Conservation (phyloP, 2,113 vertebrate genomes). For the Garra rufa region DNA sequence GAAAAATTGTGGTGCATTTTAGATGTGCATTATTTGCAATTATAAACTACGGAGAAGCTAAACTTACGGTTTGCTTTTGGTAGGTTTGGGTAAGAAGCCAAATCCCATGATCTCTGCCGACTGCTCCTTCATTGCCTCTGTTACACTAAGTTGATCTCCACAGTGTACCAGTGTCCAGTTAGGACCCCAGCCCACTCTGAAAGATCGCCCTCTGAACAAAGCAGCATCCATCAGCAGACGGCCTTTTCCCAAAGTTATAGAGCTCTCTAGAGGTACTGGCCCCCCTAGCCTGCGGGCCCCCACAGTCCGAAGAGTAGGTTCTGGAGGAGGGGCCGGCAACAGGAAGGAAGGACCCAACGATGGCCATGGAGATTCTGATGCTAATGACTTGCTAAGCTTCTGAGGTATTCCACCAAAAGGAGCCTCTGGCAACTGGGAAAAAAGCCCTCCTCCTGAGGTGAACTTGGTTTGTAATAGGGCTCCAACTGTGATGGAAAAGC, state of each 20-base stretch:
- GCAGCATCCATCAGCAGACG: slow-evolving; percentile 88
- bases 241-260: slow-evolving; percentile 81
- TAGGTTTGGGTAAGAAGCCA: slow-evolving; percentile 79
- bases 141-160: slow-evolving; percentile 75
- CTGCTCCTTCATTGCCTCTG: slow-evolving; percentile 21
- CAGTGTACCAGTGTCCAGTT: slow-evolving; percentile 85
- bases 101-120: slow-evolving; percentile 73
- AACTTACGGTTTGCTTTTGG: slow-evolving; percentile 84
- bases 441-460: slow-evolving; percentile 60
- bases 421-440: slow-evolving; percentile 67
- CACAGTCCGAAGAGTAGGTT: slow-evolving; percentile 79
- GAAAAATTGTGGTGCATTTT: not conserved
- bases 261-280: slow-evolving; percentile 82
- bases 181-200: slow-evolving; percentile 93
- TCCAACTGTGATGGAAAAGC: slow-evolving; percentile 68
- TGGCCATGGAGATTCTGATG: slow-evolving; percentile 65
- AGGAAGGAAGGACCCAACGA: slow-evolving; percentile 68
- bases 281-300: slow-evolving; percentile 82
- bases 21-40: too few relatives aligned
- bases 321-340: slow-evolving; percentile 69
- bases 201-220: slow-evolving; percentile 88
- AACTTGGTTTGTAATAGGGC: slow-evolving; percentile 86
- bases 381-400: slow-evolving; percentile 9
- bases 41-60: not conserved
- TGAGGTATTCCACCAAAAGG: slow-evolving; percentile 45